A percentile compares a stretch with the other conserved stretches of the same genome.
phyloP scores from a whole-genome alignment of 2,113 vertebrate species.

The Onychostruthus taczanowskii region DNA sequence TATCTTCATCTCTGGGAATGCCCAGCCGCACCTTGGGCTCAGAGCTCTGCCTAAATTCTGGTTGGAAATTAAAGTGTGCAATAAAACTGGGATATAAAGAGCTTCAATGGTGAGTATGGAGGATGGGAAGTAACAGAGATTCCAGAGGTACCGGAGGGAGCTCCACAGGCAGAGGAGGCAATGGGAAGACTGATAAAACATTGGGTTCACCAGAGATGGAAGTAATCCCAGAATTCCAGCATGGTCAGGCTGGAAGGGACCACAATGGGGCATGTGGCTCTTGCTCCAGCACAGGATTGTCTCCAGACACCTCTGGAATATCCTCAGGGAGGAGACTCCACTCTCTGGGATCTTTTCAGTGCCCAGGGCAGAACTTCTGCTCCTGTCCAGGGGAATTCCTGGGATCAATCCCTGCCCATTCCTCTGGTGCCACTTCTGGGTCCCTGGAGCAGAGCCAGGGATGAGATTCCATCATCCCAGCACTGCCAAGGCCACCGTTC shows the following conservation, averaged over 20 bases:
- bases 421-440: background rate
- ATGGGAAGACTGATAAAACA: background rate
- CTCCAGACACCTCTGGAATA: background rate
- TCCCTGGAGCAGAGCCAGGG: background rate
- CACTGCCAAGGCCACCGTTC: background rate
- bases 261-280: background rate
- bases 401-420: background rate
- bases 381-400: background rate
- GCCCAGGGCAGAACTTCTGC: background rate
- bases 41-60: background rate
- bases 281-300: background rate
- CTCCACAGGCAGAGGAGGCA: background rate
- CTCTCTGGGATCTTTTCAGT: background rate
- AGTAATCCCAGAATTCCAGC: background rate
- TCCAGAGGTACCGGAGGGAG: rapidly evolving
- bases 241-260: background rate
- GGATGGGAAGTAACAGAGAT: background rate
- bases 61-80: background rate
- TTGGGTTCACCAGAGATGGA: background rate
- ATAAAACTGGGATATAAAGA: background rate
- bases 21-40: rapidly evolving
- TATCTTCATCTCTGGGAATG: background rate
- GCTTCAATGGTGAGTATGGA: rapidly evolving
- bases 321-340: background rate
- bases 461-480: background rate